Percentiles rank a stretch among this genome's conserved stretches.
Conservation (phyloP, 2,113 vertebrate genomes). For the Parus major region DNA sequence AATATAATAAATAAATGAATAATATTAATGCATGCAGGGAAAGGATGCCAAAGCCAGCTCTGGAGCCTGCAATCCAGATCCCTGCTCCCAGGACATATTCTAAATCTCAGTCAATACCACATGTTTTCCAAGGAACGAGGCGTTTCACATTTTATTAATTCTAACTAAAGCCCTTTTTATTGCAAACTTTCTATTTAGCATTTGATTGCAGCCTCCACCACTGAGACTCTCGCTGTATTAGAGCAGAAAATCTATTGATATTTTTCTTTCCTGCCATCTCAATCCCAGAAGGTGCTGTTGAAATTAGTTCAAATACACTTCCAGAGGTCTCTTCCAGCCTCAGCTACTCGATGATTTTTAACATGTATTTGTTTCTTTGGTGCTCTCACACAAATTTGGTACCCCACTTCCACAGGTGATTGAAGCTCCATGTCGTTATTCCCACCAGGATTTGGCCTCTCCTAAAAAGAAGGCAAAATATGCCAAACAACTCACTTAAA, state of each 20-base stretch:
- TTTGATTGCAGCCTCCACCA: slow-evolving; percentile 56
- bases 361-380: background rate
- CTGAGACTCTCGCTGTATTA: slow-evolving; percentile 39
- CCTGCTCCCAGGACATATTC: slow-evolving; percentile 81
- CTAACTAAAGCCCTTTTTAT: slow-evolving; percentile 75
- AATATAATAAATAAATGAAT: background rate
- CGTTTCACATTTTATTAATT: slow-evolving; percentile 68
- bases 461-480: background rate
- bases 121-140: slow-evolving; percentile 76
- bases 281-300: slow-evolving; percentile 22
- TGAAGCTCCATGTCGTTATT: background rate
- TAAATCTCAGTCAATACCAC: slow-evolving; percentile 82
- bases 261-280: slow-evolving; percentile 65
- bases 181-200: slow-evolving; percentile 69
- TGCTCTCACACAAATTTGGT: background rate
- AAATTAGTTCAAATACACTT: background rate
- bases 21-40: background rate
- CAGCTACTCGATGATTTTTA: background rate
- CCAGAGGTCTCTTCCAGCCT: background rate
- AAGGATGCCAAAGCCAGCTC: slow-evolving; percentile 12
- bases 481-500: background rate
- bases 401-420: background rate
- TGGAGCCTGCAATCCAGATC: slow-evolving; percentile 72
- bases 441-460: background rate
- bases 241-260: slow-evolving; percentile 47